phyloP scores from a whole-genome alignment of 1,140 invertebrate species.

The Pomacea maculata region DNA sequence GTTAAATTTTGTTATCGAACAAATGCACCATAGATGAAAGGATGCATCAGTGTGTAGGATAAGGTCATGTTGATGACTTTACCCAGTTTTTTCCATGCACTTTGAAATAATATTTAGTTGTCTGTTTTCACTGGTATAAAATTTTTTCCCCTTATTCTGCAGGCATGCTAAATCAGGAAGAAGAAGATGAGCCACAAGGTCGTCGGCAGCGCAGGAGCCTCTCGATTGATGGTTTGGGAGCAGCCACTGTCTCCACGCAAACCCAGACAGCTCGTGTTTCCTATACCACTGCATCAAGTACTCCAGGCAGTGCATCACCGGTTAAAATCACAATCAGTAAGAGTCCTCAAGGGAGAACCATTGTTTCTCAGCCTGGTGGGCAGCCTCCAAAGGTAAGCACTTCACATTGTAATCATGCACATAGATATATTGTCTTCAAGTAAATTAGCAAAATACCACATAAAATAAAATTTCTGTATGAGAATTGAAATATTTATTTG shows the following conservation, averaged over 20 bases:
- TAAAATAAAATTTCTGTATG: neutral
- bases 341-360: conserved; percentile 52
- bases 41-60: no score
- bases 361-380: conserved; percentile 43
- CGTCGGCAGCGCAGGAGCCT: conserved; percentile 43
- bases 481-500: neutral
- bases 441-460: neutral
- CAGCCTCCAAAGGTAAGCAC: conserved; percentile 58
- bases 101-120: no score
- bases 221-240: conserved; percentile 51
- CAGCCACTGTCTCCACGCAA: conserved; percentile 49
- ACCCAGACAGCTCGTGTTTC: conserved; percentile 45
- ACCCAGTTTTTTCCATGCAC: no score
- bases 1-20: no score
- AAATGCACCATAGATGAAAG: no score
- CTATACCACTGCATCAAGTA: conserved; percentile 44
- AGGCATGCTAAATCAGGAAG: conserved; percentile 51
- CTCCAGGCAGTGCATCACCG: conserved; percentile 47
- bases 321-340: conserved; percentile 63
- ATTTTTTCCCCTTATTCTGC: neutral
- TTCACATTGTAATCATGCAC: neutral
- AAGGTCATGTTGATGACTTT: no score
- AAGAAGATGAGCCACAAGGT: conserved; percentile 53
- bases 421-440: neutral
- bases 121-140: no score